A percentile compares a stretch with the other conserved stretches of the same genome.
These are phyloP conservation scores for Halcyon senegalensis DNA, from an alignment of 2,113 vertebrate species.

Conservation along the genomic window DNA sequence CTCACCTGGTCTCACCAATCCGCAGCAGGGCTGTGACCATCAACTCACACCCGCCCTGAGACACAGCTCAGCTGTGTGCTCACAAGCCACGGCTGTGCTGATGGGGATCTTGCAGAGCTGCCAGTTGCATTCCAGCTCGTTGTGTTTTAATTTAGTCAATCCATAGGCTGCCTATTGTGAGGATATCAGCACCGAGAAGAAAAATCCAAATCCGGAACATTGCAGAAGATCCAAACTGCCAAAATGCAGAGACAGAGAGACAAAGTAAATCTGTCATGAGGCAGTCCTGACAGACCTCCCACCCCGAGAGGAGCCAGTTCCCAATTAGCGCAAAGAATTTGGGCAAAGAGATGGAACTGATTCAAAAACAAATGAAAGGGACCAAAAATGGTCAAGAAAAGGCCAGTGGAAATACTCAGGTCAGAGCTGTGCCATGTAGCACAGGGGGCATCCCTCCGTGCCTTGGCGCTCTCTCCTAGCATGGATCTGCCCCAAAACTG, in stretches of 20 bases:
- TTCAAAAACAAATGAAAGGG: conserved; percentile 70
- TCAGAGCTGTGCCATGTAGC: conserved; percentile 33
- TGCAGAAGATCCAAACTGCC: conserved; percentile 66
- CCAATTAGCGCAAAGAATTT: conserved; percentile 64
- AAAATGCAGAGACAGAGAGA: conserved; percentile 63
- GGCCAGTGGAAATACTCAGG: conserved; percentile 66
- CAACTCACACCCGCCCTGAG: not conserved
- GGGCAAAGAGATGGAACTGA: conserved; percentile 62
- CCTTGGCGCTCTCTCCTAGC: not conserved
- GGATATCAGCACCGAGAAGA: conserved; percentile 47
- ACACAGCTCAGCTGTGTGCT: not conserved
- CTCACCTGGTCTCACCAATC: not conserved
- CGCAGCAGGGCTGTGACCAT: not conserved
- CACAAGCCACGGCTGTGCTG: not conserved
- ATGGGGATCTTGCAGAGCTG: conserved; percentile 50
- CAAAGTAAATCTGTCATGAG: conserved; percentile 70
- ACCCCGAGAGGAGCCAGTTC: conserved; percentile 67
- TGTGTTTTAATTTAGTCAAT: conserved; percentile 71
- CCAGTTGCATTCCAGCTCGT: conserved; percentile 58
- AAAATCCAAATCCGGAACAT: conserved; percentile 65
- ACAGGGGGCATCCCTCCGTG: not conserved
- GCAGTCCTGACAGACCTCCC: conserved; percentile 68
- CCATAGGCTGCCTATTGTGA: conserved; percentile 70
- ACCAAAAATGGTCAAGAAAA: conserved; percentile 72
- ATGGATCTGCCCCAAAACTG: fast-evolving